Percentiles rank a stretch among this genome's conserved stretches.
These are phyloP conservation scores for Tholera decimalis DNA, from an alignment of 2,888 invertebrate species.

Conservation along the genomic window DNA sequence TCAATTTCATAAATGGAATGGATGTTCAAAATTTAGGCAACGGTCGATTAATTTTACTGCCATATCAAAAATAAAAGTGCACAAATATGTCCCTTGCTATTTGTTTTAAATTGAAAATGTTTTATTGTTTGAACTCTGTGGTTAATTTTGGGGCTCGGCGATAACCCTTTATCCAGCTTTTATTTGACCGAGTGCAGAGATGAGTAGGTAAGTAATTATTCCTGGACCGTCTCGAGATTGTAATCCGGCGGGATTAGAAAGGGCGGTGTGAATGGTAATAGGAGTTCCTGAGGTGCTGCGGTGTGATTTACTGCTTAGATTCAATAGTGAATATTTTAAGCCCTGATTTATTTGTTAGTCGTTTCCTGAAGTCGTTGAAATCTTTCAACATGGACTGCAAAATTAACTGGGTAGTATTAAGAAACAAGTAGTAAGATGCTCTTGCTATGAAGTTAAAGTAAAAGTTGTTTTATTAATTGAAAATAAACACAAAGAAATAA, in stretches of 20 bases:
- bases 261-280: conserved; percentile 91
- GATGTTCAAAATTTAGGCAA: conserved; percentile 54
- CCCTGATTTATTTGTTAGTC: conserved; percentile 83
- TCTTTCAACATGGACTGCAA: conserved; percentile 29
- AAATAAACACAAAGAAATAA: not conserved
- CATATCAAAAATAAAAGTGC: conserved; percentile 49
- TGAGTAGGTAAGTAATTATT: conserved; percentile 90
- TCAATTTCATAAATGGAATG: conserved; percentile 72
- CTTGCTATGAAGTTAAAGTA: not conserved
- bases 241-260: conserved; percentile 90
- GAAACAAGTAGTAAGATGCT: not conserved
- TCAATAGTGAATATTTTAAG: conserved; percentile 91
- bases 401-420: conserved; percentile 14
- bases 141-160: conserved; percentile 69
- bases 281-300: conserved; percentile 87
- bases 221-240: conserved; percentile 87
- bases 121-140: conserved; percentile 66
- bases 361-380: conserved; percentile 73
- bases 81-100: conserved; percentile 40
- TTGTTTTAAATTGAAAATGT: conserved; percentile 44
- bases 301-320: conserved; percentile 90
- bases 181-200: conserved; percentile 76
- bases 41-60: conserved; percentile 62
- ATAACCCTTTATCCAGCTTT: conserved; percentile 73
- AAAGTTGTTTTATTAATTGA: not conserved